A percentile compares a stretch with the other conserved stretches of the same genome.
phyloP scores from a whole-genome alignment of 2,888 invertebrate species.

The Aproaerema taeniolella region DNA sequence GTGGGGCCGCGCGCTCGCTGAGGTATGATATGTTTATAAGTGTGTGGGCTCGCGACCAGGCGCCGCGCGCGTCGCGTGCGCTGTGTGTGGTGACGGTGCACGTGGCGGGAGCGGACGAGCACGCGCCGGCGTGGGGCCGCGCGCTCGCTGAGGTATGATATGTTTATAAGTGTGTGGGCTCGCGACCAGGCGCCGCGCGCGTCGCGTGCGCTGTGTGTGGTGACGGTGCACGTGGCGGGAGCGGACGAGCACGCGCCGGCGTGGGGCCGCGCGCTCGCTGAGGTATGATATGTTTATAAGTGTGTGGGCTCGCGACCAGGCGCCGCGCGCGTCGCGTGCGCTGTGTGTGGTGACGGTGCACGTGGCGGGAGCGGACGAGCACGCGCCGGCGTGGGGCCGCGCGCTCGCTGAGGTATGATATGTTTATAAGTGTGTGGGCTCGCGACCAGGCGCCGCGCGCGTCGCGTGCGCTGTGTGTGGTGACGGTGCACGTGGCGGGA shows the following conservation, averaged over 20 bases:
- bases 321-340: conserved; percentile 90
- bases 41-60: conserved; percentile 94
- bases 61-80: conserved; percentile 90
- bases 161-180: conserved; percentile 93
- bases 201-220: conserved; percentile 89
- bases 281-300: no score
- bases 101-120: conserved; percentile 94
- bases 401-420: conserved; percentile 85
- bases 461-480: conserved; percentile 89
- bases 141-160: conserved; percentile 85
- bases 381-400: conserved; percentile 91
- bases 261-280: conserved; percentile 87
- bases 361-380: conserved; percentile 94
- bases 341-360: conserved; percentile 85
- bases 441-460: conserved; percentile 93
- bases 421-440: conserved; percentile 93
- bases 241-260: conserved; percentile 94
- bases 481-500: conserved; percentile 85
- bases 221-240: conserved; percentile 85
- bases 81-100: conserved; percentile 85
- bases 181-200: conserved; percentile 93
- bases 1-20: conserved; percentile 87
- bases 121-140: conserved; percentile 91
- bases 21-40: no score
- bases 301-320: conserved; percentile 94